Base-by-base conservation (phyloP, 1,140 invertebrate genomes). In the Drosophila nigromelanica region DNA sequence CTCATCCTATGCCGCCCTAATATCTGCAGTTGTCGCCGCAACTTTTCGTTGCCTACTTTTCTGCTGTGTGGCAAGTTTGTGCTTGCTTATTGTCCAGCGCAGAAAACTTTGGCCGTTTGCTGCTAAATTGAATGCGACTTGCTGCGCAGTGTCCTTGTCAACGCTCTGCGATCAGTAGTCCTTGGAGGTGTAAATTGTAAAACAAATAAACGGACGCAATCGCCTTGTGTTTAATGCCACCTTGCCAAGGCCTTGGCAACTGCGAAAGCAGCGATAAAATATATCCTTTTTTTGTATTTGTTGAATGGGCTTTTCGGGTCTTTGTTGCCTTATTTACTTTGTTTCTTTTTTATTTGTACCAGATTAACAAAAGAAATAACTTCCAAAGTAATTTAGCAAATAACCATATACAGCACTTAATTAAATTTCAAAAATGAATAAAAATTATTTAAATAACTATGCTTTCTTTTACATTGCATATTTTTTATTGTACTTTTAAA, bases 121-220 rank as follows among this genome's bases (percentile, higher is more conserved):
- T 80, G 69, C 75, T 68, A 86, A 86, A 86, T 86, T 86, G 81
- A 86, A 86, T 87, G 81, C 82, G 81, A 87, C 78, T 86, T 67
- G 77, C 69, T 59, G 70, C 70, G 54, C 70, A 59, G 54, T 73
- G 62, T 73, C 62, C 61, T 66, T 71, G 61, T 52, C 62, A 43
- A 18, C 48, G 35, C 10, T 18, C 39, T 18, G 14, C 21, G 27
- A 35, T 30, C 30, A 60, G 43, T 42, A 24, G 56, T 60, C 64
- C 71, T 61, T 61, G 51, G 55, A 54, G 71, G 55, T 73, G 71
- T 62, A 69, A 69, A 69, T 73, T 73, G 63, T 48, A 47, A 61
- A 50, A 56, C 71, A 73, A 73, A 69, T 68, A 69, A 73, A 61
- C 54, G 40, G 18, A 45, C 2, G 47, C 55, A 63, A 58, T 51